Conservation (phyloP, 2,888 invertebrate genomes). For the Tenthredo mesomela region DNA sequence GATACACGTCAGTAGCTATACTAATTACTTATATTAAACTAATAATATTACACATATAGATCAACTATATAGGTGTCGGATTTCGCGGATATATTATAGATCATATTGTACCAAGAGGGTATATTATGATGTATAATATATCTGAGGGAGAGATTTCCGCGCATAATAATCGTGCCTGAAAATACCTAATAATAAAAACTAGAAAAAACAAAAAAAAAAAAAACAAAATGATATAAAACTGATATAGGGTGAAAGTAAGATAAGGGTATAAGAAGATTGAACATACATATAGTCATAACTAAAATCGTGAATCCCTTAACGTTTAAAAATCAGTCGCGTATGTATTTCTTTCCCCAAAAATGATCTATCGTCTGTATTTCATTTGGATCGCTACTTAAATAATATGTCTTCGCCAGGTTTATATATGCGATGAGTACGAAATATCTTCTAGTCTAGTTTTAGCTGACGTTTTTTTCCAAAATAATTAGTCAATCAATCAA, state of each 20-base stretch:
- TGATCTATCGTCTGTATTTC: background rate
- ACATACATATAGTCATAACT: background rate
- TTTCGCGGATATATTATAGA: background rate
- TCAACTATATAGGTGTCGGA: background rate
- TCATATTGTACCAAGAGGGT: background rate
- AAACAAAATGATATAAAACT: conserved; percentile 1
- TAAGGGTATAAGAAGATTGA: background rate
- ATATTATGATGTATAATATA: background rate
- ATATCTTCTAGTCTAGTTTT: background rate
- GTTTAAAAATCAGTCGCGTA: background rate
- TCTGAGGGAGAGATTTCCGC: background rate
- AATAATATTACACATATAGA: background rate
- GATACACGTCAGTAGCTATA: background rate
- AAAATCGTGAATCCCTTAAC: conserved; percentile 15
- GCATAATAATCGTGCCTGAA: conserved; percentile 10
- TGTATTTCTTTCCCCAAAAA: background rate
- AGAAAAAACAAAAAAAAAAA: background rate
- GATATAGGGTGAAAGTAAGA: background rate
- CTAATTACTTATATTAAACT: background rate
- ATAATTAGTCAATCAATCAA: background rate
- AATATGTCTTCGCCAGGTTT: background rate
- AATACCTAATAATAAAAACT: too few relatives aligned
- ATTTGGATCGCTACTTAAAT: background rate
- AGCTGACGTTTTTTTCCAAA: background rate
- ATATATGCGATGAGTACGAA: conserved; percentile 1